Conservation (phyloP, 2,797 vertebrate genomes). For the Phrynocephalus vlangalii region DNA sequence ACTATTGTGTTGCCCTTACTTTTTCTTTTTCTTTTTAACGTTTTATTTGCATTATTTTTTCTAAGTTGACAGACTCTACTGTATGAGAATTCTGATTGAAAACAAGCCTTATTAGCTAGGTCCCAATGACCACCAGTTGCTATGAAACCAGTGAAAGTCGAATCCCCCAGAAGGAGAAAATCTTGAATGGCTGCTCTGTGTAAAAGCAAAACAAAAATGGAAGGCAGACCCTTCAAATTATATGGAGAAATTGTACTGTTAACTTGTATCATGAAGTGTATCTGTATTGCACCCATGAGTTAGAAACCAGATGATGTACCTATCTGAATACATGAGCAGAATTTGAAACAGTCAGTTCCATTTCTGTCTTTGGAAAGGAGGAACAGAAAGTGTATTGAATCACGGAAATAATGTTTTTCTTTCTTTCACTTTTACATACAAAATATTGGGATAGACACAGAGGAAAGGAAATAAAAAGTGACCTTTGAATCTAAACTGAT, state of each 20-base stretch:
- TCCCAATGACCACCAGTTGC: slow-evolving; percentile 24
- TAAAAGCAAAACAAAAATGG: neutral
- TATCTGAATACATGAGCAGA: slow-evolving; percentile 4
- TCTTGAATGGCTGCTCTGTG: neutral
- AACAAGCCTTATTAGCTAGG: neutral
- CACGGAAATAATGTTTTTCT: slow-evolving; percentile 13
- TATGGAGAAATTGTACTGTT: slow-evolving; percentile 20
- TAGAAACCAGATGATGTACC: neutral
- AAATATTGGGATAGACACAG: neutral
- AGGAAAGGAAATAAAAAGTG: neutral
- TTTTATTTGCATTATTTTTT: neutral
- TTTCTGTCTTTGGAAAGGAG: slow-evolving; percentile 11
- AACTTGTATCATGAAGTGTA: neutral
- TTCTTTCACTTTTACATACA: neutral
- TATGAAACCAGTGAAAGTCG: slow-evolving; percentile 26
- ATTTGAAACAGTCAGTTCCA: slow-evolving; percentile 11
- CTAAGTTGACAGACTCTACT: neutral
- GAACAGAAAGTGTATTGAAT: slow-evolving; percentile 12
- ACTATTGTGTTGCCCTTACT: too few species aligned
- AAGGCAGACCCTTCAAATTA: neutral
- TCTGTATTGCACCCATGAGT: neutral
- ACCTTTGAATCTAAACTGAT: neutral
- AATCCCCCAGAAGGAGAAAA: neutral
- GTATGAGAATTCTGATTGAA: slow-evolving; percentile 8
- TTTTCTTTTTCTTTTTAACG: neutral